Evolutionary conservation across 1,140 invertebrate species (phyloP), one percentile per base, ranked within the genome.

Genomic region (Leptestheria dahalacensis): DNA sequence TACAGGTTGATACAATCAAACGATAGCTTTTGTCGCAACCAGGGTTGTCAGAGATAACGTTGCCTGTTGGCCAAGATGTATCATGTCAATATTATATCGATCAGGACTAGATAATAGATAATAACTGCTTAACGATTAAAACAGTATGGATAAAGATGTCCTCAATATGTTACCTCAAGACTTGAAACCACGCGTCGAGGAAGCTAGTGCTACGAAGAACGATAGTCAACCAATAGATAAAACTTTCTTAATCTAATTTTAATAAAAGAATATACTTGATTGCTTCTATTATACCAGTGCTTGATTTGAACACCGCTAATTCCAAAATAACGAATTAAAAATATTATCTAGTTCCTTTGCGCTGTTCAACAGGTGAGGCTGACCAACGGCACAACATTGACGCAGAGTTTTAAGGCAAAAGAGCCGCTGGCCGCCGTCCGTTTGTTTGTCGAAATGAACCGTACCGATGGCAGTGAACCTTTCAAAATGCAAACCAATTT

Each of bases 361-460:
- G n/a, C n/a, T n/a, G n/a, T n/a, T n/a, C n/a, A n/a, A n/a, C 20
- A 56, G 53, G 41, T 88, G 69, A 73, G 81, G 12, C 67, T 78
- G 2, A 72, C 74, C 11, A 73, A 74, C 71, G 88, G 89, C 21
- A 71, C 78, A 60, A 76, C 80, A 1, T 66, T 92, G 4, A 81
- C 77, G 0, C 83, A 91, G 69, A 82, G 76, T 29, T 92, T 92
- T 70, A 83, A 83, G 47, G 81, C 83, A 18, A 91, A 91, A 68
- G 92, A 96, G 70, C 83, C 86, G 62, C 73, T 97, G 6, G 86
- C 90, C 12, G 88, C 90, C 21, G 91, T 97, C 21, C 79, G 88
- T 69, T 72, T 92, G 21, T 90, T 80, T 72, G 72, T 93, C 57
- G 79, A 89, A 75, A 79, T 91, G 73, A 84, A 91, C 64, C 73